Percentiles rank a stretch among this genome's conserved stretches.
Conservation (phyloP, 2,113 vertebrate species). For the Anser cygnoides region DNA sequence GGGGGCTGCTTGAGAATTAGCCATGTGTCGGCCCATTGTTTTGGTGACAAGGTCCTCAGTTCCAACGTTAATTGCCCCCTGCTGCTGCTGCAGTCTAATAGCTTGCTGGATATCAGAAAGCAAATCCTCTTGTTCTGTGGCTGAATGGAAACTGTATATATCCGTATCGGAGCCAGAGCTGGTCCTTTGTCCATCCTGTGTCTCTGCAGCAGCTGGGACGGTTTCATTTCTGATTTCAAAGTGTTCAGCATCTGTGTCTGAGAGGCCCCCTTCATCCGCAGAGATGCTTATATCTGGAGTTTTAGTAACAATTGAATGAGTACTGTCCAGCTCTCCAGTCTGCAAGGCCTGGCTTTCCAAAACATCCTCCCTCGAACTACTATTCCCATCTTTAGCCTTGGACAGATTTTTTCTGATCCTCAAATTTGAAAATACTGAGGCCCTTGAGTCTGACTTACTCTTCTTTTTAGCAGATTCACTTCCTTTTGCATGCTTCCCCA, state of each 20-base stretch:
- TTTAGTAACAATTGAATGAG: slow-evolving; percentile 80
- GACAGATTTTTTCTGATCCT: slow-evolving; percentile 89
- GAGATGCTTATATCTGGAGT: slow-evolving; percentile 90
- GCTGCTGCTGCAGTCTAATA: slow-evolving; percentile 90
- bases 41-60: slow-evolving; percentile 66
- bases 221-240: slow-evolving; percentile 72
- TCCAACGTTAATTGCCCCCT: slow-evolving; percentile 64
- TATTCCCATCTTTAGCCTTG: slow-evolving; percentile 82
- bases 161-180: slow-evolving; percentile 97
- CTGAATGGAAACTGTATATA: slow-evolving; percentile 98
- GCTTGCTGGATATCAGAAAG: slow-evolving; percentile 97
- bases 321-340: slow-evolving; percentile 85
- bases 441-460: slow-evolving; percentile 87
- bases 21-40: slow-evolving; percentile 69
- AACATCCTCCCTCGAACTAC: slow-evolving; percentile 89
- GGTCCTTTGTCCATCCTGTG: slow-evolving; percentile 85
- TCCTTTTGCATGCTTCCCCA: slow-evolving; percentile 83
- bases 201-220: slow-evolving; percentile 67
- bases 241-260: slow-evolving; percentile 82
- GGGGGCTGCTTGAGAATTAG: slow-evolving; percentile 61
- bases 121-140: slow-evolving; percentile 93
- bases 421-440: slow-evolving; percentile 93
- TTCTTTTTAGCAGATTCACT: slow-evolving; percentile 83
- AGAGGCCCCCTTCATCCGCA: slow-evolving; percentile 89
- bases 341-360: slow-evolving; percentile 81